Evolutionary conservation across 2,797 vertebrate genomes (phyloP).

Genomic region (Rachycentron canadum): DNA sequence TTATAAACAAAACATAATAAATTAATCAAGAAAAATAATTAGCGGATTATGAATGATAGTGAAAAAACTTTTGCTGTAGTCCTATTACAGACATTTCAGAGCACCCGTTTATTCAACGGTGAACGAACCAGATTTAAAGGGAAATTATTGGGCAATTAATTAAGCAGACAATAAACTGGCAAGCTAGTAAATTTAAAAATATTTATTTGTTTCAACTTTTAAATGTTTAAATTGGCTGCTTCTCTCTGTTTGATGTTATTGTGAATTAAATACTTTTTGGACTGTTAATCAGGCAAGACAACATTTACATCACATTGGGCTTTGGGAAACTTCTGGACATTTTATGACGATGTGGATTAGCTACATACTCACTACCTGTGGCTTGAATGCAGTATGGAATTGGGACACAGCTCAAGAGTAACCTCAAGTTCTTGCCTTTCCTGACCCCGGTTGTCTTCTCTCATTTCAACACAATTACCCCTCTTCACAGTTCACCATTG

Average conservation of each 20-base stretch:
- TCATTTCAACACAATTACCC: conserved; percentile 10
- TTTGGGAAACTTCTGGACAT: neutral
- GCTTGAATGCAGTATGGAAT: conserved; percentile 1
- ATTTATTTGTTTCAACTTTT: neutral
- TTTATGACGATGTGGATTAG: neutral
- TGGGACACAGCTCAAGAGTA: conserved; percentile 61
- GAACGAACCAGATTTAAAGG: neutral
- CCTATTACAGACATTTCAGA: neutral
- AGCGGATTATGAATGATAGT: neutral
- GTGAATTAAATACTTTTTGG: neutral
- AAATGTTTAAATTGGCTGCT: neutral
- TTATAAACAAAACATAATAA: neutral
- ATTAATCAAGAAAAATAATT: neutral
- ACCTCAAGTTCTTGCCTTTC: neutral
- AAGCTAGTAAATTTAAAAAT: too few species aligned
- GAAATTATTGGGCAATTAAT: neutral
- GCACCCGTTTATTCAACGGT: neutral
- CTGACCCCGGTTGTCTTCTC: conserved; percentile 6
- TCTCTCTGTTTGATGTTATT: neutral
- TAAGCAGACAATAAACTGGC: too few species aligned
- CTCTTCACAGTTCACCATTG: conserved; percentile 45
- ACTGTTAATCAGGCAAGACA: neutral
- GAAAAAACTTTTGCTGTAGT: neutral
- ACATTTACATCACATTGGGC: neutral
- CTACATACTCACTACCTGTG: neutral